Percentiles rank a stretch among this genome's conserved stretches.
Evolutionary conservation across 1,140 invertebrate species (phyloP).

Genomic region (Eupristina koningsbergeri): DNA sequence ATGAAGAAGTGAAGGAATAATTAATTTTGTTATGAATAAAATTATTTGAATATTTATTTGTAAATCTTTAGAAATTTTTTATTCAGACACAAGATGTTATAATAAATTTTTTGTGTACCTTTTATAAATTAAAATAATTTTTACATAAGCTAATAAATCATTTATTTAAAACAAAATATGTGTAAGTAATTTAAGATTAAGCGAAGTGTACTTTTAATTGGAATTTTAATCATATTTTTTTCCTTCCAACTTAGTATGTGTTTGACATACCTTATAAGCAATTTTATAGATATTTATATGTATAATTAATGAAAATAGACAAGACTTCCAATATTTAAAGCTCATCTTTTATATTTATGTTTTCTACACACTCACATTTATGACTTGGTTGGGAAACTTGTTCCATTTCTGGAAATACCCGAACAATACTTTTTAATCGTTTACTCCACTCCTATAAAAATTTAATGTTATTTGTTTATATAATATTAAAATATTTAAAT

Average conservation of each 20-base stretch:
- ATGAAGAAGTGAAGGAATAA: no score
- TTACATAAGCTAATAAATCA: slow-evolving; percentile 8
- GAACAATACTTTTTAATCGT: slow-evolving; percentile 76
- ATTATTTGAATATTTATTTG: slow-evolving; percentile 8
- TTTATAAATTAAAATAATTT: neutral
- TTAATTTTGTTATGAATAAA: slow-evolving; percentile 29
- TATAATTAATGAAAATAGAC: slow-evolving; percentile 41
- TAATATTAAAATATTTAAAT: neutral
- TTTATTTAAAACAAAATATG: slow-evolving; percentile 44
- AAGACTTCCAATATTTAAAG: slow-evolving; percentile 59
- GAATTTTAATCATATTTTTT: slow-evolving; percentile 42
- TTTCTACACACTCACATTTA: slow-evolving; percentile 72
- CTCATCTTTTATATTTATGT: slow-evolving; percentile 69
- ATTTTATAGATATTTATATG: slow-evolving; percentile 38
- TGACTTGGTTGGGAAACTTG: slow-evolving; percentile 78
- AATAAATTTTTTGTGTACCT: neutral
- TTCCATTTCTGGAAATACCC: slow-evolving; percentile 82
- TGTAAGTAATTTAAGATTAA: no score
- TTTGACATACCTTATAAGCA: slow-evolving; percentile 28
- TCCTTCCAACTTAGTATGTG: slow-evolving; percentile 51
- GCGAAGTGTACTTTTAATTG: no score
- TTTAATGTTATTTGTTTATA: neutral
- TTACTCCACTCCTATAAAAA: slow-evolving; percentile 82
- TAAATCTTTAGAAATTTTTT: neutral
- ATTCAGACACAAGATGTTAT: neutral